Evolutionary conservation across 1,140 invertebrate genomes (phyloP).

Genomic region (Trissolcus basalis): DNA sequence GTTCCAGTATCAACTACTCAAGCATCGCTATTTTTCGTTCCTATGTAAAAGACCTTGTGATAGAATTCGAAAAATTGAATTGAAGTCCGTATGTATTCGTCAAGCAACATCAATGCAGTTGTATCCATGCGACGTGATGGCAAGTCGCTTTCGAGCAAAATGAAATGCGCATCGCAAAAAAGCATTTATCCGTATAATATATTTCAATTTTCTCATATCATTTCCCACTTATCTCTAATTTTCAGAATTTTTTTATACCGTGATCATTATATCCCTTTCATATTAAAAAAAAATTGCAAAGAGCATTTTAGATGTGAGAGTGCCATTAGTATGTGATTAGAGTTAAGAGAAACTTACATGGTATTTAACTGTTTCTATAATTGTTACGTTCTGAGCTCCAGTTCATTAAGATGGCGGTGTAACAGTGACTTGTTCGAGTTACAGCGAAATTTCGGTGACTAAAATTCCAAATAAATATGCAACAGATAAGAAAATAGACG

Average conservation of each 20-base stretch:
- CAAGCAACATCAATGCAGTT: conserved; percentile 74
- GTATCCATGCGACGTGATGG: conserved; percentile 63
- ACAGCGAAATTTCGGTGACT: conserved; percentile 77
- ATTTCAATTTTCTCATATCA: conserved; percentile 1
- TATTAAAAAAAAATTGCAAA: conserved; percentile 21
- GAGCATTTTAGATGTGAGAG: conserved; percentile 25
- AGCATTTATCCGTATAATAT: conserved; percentile 33
- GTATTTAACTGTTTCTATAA: conserved; percentile 72
- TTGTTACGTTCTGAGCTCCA: conserved; percentile 76
- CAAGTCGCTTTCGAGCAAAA: conserved; percentile 48
- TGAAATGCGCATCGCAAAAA: conserved; percentile 44
- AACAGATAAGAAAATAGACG: conserved; percentile 75
- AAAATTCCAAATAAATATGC: conserved; percentile 76
- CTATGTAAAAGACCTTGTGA: conserved; percentile 6
- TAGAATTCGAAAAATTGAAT: conserved; percentile 10
- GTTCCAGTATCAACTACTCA: conserved; percentile 22
- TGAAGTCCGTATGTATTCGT: conserved; percentile 60
- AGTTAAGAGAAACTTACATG: conserved; percentile 74
- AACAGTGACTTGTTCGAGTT: conserved; percentile 77
- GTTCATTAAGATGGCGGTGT: conserved; percentile 76
- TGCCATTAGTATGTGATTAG: conserved; percentile 64
- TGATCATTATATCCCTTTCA: no score
- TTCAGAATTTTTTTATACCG: no score
- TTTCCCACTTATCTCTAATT: background rate
- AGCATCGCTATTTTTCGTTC: conserved; percentile 26